Percentiles rank a stretch among this genome's conserved stretches.
phyloP scores from a whole-genome alignment of 92 coral and sea anemone species.

The Actinostola sp. region DNA sequence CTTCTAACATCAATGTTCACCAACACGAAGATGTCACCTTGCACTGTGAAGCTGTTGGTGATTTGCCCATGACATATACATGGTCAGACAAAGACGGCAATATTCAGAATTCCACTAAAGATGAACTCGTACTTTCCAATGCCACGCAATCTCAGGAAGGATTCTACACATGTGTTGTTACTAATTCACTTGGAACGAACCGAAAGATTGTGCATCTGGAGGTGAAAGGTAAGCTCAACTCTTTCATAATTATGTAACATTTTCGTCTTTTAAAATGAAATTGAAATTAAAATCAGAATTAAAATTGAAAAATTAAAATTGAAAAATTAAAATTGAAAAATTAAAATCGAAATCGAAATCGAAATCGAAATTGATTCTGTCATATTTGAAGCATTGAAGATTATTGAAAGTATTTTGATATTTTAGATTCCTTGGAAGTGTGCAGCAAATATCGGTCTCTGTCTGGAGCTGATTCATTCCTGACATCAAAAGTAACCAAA shows the following conservation, averaged over 20 bases:
- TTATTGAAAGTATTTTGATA: background rate
- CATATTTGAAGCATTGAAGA: too few relatives aligned
- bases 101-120: too few relatives aligned
- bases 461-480: slow-evolving; percentile 9
- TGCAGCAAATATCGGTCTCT: slow-evolving; percentile 1
- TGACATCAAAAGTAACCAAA: background rate
- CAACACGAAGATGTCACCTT: slow-evolving; percentile 7
- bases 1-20: background rate
- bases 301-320: too few relatives aligned
- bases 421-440: background rate
- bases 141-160: background rate
- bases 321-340: background rate
- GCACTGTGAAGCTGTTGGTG: slow-evolving; percentile 7
- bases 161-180: background rate
- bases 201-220: background rate
- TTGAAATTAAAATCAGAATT: background rate
- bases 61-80: background rate
- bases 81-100: too few relatives aligned
- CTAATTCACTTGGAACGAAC: background rate
- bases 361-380: background rate
- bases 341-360: background rate
- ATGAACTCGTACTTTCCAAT: background rate
- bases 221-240: background rate
- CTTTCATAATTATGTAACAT: too few relatives aligned
- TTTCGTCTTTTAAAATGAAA: background rate